These are phyloP conservation scores for Bombus consobrinus DNA, from an alignment of 1,140 invertebrate species.

Conservation along the genomic window DNA sequence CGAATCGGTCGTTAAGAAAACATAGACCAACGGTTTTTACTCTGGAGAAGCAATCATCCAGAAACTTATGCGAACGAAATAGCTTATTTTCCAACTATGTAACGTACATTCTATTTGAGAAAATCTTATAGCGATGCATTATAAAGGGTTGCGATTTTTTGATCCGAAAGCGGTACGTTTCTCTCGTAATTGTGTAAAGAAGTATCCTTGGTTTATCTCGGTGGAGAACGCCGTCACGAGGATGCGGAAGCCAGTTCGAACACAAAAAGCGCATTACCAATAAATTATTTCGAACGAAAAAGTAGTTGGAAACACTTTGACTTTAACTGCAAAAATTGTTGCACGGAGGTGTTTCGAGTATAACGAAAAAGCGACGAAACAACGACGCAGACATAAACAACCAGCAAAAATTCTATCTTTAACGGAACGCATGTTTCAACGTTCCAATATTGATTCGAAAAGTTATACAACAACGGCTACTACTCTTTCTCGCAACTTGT, in stretches of 20 bases:
- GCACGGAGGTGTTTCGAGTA: not conserved
- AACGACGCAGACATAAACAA: not conserved
- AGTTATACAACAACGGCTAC: not conserved
- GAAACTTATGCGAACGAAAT: not conserved
- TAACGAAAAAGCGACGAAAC: not conserved
- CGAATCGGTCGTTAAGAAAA: slow-evolving; percentile 30
- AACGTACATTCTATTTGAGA: not conserved
- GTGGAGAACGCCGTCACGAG: no score
- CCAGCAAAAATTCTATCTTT: not conserved
- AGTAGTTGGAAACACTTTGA: not conserved
- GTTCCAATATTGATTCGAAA: no score
- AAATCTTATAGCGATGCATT: not conserved
- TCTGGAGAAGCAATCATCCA: not conserved
- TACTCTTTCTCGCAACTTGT: no score
- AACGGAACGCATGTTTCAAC: not conserved
- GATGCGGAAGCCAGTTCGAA: not conserved
- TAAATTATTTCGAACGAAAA: slow-evolving; percentile 18
- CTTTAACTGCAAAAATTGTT: slow-evolving; percentile 25
- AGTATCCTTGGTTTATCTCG: slow-evolving; percentile 21
- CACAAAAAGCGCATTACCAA: slow-evolving; percentile 24
- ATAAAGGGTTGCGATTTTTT: not conserved
- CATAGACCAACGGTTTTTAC: slow-evolving; percentile 19
- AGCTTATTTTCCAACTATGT: not conserved
- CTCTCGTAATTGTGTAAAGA: not conserved
- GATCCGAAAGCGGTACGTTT: not conserved